Base-by-base conservation (phyloP, 2,888 invertebrate species). In the Athrips mouffetella region DNA sequence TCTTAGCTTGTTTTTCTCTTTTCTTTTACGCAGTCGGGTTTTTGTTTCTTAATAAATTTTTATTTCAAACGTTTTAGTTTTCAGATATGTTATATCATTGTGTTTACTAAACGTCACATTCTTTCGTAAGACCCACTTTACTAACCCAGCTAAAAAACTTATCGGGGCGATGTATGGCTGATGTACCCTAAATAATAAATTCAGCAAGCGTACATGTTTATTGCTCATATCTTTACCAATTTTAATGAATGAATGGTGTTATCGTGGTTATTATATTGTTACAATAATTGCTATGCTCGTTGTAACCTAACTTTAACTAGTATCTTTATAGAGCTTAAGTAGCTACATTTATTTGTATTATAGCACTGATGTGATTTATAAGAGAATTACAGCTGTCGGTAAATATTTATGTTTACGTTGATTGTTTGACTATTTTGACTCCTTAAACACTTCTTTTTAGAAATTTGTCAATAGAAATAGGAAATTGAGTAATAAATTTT, bases 201-300 rank as follows among this genome's bases (percentile, higher is more conserved):
- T n/a, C n/a, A n/a, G n/a, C n/a, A n/a, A n/a, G n/a, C n/a, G n/a
- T n/a, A n/a, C n/a, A n/a, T n/a, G n/a, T n/a, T n/a, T n/a, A n/a
- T n/a, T n/a, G n/a, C 10, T 35, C 15, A 6, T 69, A 63, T 68
- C 64, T 55, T 53, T 48, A 27, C 29, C 48, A 55, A 53, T 45
- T 33, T 55, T 48, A 61, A 60, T 61, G 60, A 61, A 59, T 56
- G 54, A 57, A 48, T 48, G 46, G 47, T 45, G 59, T 70, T 72
- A 73, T 71, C 71, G 48, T 64, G 60, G 65, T 67, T 55, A 63
- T 58, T 59, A 56, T 62, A 62, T 64, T 55, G 48, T 58, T 49
- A 41, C 47, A 52, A 46, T 52, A 54, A 52, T 42, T 29, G 54
- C 44, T 60, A 47, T 56, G 57, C 51, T 56, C 40, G 52, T 51